phyloP scores from a whole-genome alignment of 2,797 vertebrate species.

The Typhlichthys subterraneus region DNA sequence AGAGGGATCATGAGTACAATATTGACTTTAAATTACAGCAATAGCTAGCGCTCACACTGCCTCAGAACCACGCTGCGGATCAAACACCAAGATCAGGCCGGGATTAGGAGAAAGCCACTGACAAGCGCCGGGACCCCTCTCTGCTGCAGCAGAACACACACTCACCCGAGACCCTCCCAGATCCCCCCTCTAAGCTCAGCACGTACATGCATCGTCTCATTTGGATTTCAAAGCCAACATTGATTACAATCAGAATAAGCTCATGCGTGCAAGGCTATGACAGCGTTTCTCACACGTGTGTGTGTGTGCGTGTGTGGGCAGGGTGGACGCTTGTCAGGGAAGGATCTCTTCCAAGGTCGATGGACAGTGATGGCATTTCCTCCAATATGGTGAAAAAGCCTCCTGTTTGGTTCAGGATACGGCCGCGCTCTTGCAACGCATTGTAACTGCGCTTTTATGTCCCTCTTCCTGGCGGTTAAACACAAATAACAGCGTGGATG shows the following conservation, averaged over 20 bases:
- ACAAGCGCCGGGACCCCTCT: constrained; percentile 67
- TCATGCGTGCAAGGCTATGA: constrained; percentile 22
- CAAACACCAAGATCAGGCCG: constrained; percentile 83
- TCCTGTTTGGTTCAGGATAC: constrained; percentile 65
- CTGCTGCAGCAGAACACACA: constrained; percentile 52
- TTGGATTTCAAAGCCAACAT: constrained; percentile 71
- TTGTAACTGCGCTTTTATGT: constrained; percentile 70
- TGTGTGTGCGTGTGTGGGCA: constrained; percentile 3
- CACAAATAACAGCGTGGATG: constrained; percentile 73
- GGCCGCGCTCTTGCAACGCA: constrained; percentile 52
- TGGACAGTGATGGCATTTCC: constrained; percentile 48
- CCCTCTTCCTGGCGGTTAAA: constrained; percentile 74
- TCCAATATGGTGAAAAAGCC: constrained; percentile 43
- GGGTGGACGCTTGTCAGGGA: constrained; percentile 1
- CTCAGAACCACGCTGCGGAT: constrained; percentile 79
- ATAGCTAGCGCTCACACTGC: constrained; percentile 78
- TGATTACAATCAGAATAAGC: constrained; percentile 64
- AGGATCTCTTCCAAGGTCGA: constrained; percentile 33
- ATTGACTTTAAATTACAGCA: constrained; percentile 83
- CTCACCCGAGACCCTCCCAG: constrained; percentile 51
- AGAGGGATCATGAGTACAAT: constrained; percentile 79
- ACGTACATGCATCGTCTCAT: constrained; percentile 60
- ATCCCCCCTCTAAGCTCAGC: constrained; percentile 72
- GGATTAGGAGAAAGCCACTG: constrained; percentile 83
- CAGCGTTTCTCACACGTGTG: background rate